These are phyloP conservation scores for Oophaga pumilio DNA, from an alignment of 2,113 vertebrate species.

Conservation along the genomic window DNA sequence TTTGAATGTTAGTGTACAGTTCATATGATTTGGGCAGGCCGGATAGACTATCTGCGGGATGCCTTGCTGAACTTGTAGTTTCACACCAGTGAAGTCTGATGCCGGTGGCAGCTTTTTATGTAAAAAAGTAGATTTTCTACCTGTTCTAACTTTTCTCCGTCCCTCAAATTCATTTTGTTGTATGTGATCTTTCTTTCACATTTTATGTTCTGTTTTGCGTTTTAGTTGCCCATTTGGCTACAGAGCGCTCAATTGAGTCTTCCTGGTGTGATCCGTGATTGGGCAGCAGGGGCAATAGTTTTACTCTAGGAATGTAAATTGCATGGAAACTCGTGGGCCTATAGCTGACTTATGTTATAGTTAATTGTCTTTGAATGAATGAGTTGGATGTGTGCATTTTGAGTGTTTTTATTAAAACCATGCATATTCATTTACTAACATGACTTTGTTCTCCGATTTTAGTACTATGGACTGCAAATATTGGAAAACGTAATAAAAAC, in stretches of 20 bases:
- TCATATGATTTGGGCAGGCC: slow-evolving; percentile 35
- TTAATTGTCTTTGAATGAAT: slow-evolving; percentile 72
- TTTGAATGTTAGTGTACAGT: slow-evolving; percentile 79
- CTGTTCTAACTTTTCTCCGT: background rate
- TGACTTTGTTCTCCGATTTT: slow-evolving; percentile 81
- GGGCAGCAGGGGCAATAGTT: slow-evolving; percentile 88
- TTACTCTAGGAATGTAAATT: slow-evolving; percentile 67
- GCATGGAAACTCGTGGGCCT: slow-evolving; percentile 81
- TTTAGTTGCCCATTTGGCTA: slow-evolving; percentile 72
- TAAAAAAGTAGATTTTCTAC: slow-evolving; percentile 62
- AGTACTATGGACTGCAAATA: slow-evolving; percentile 98
- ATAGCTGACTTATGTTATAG: slow-evolving; percentile 72
- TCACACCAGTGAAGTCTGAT: slow-evolving; percentile 82
- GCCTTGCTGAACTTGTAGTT: slow-evolving; percentile 80
- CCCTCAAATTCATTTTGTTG: background rate
- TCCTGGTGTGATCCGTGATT: slow-evolving; percentile 89
- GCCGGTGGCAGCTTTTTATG: slow-evolving; percentile 66
- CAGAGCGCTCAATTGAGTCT: slow-evolving; percentile 65
- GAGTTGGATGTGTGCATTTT: slow-evolving; percentile 75
- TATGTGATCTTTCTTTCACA: slow-evolving; percentile 31
- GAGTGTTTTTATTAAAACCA: slow-evolving; percentile 38
- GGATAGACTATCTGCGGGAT: slow-evolving; percentile 78
- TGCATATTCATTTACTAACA: slow-evolving; percentile 69
- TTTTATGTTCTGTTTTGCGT: slow-evolving; percentile 30
- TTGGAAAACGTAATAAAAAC: slow-evolving; percentile 98